Evolutionary conservation across 2,113 vertebrate genomes (phyloP), one percentile per base, ranked within the genome.

Genomic region (Etheostoma spectabile): DNA sequence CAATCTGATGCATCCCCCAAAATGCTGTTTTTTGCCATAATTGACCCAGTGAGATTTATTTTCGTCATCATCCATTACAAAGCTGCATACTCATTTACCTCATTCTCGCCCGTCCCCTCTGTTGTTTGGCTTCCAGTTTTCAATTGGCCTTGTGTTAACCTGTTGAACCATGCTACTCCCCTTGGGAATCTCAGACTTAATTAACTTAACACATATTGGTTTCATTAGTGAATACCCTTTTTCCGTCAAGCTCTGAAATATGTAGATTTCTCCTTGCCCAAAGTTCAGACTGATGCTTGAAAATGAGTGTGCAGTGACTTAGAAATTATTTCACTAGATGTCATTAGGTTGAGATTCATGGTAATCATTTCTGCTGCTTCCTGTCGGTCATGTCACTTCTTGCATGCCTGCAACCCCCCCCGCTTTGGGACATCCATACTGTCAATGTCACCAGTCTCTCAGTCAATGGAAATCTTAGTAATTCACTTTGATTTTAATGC

Each of bases 1-100:
- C 92, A 91, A 96, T 95, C 97, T 96, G 95, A 96, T 95, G 95
- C 96, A 95, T 90, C 57, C 82, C 75, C 75, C 59, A 48, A 61
- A 94, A 91, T 64, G 42, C 82, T 79, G 70, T 84, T 81, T 72
- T 86, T 65, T 91, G 68, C 76, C 91, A 87, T 91, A 86, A 91
- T 89, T 87, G 86, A 86, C 88, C 74, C 85, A 91, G 56, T 87
- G 74, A 89, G 73, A 85, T 90, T 86, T 89, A 7, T 84, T 85
- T 80, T 77, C 84, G 66, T 69, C 79, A 78, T 88, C 78, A 85
- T 68, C 83, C 89, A 88, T 91, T 76, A 91, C 77, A 78, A 82
- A 80, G 86, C 95, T 95, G 93, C 94, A 94, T 93, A 94, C 94
- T 95, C 93, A 92, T 95, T 95, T 93, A 77, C 87, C 74, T 77